Evolutionary conservation across 2,888 invertebrate species (phyloP), one percentile per base, ranked within the genome.

Genomic region (Caenorhabditis plicata): DNA sequence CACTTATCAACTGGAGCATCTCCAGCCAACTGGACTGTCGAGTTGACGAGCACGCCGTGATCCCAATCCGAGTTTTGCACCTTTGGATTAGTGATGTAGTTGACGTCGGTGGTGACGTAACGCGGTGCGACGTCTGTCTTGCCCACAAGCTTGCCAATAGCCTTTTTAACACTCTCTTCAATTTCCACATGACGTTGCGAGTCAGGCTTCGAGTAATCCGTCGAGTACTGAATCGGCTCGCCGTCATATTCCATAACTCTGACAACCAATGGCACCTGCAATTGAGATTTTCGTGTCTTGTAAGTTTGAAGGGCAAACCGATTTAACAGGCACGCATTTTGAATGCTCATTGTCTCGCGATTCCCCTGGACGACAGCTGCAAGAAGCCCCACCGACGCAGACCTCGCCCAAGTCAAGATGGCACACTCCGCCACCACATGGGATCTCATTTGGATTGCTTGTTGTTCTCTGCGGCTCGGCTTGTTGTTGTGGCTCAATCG

Each of bases 41-140:
- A 61, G 40, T 76, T 77, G 53, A 68, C 63, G n/a, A 75, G 58
- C 7, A 77, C 51, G 39, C 77, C 77, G n/a, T 67, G 45, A 47
- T 76, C 66, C 74, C 75, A 76, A 22, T 65, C 68, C 26, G 54
- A 56, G 57, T 74, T 71, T 41, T 64, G 53, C 13, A 69, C 65
- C 54, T 75, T 75, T n/a, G 77, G 77, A 40, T 74, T 71, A 7
- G 75, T 74, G 55, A 77, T 74, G 62, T 61, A 71, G 48, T 68
- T 66, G 49, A 74, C 68, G 42, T 75, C 73, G 11, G 71, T 70
- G 27, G 68, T 56, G 40, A 77, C 65, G 54, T 56, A 73, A 11
- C 63, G 43, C 17, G 69, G 73, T 11, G 68, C 69, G 39, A 66
- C 42, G 22, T 54, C 65, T 2, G 76, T 76, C 47, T 64, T 56